Evolutionary conservation across 2,113 vertebrate genomes (phyloP), one percentile per base, ranked within the genome.

Genomic region (Saccopteryx bilineata): DNA sequence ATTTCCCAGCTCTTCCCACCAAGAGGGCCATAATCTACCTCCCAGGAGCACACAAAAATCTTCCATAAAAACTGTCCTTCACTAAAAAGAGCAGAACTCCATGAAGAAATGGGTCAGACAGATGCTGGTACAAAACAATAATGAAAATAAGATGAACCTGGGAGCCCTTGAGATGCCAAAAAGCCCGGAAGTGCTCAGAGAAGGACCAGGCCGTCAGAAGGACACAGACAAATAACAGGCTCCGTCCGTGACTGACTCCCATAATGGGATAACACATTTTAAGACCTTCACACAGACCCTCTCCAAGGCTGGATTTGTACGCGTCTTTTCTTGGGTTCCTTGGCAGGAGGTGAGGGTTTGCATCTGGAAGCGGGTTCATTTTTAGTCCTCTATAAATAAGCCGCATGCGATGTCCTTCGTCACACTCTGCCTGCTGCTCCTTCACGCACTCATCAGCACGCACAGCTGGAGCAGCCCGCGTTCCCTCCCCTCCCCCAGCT

Each of bases 311-410:
- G 18, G n/a, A 26, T 8, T n/a, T 8, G 19, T 78, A 18, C 15
- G 33, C 58, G 5, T 83, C 56, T 31, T 90, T 84, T 61, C 84
- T 48, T 58, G 46, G 60, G 19, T 78, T 92, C 92, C 75, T 63
- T 60, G 33, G 72, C 4, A 21, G 33, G 52, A 48, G 28, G 52
- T 18, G 24, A 84, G 60, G 18, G 15, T 74, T 52, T 50, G 66
- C 76, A 75, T 90, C 86, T 48, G 33, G 76, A 69, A 92, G 46
- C 39, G 24, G 52, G 46, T 84, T 78, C 83, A 61, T 80, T 93
- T 95, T 79, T 68, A 39, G 84, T 79, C 31, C 9, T 75, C 63
- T 94, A 79, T 90, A 92, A 96, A 95, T 90, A 90, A 94, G 69
- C 65, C 52, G 28, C n/a, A 56, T 75, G 50, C 39, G 82, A 84